Evolutionary conservation across 1,140 invertebrate genomes (phyloP).

Genomic region (Vanessa atalanta): DNA sequence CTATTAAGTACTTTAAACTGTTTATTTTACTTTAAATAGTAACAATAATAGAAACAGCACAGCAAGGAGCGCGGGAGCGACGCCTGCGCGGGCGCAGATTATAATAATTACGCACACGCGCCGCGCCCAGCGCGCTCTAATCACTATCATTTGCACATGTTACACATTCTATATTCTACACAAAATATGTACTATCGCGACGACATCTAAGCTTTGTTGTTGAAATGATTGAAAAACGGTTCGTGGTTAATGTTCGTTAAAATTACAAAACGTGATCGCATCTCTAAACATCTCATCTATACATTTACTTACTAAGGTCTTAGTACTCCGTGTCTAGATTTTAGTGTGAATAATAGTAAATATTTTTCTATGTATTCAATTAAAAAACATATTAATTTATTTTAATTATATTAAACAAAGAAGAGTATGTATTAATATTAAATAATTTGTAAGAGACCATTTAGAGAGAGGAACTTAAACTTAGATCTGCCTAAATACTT

Average conservation of each 20-base stretch:
- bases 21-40: constrained; percentile 8
- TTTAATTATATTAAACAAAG: no score
- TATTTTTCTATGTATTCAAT: no score
- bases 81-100: constrained; percentile 62
- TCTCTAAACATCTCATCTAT: neutral
- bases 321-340: no score
- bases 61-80: constrained; percentile 47
- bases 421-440: no score
- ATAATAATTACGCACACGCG: constrained; percentile 73
- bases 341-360: no score
- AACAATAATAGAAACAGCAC: constrained; percentile 58
- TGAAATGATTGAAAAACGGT: constrained; percentile 38
- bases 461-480: no score
- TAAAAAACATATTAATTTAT: no score
- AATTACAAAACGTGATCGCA: neutral
- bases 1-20: constrained; percentile 7
- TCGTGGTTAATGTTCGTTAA: constrained; percentile 25
- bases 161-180: constrained; percentile 67
- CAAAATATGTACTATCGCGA: constrained; percentile 63
- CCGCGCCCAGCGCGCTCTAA: constrained; percentile 62
- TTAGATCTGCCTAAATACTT: no score
- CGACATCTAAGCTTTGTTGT: constrained; percentile 56
- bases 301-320: neutral
- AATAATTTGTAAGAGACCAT: no score
- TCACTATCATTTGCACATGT: constrained; percentile 77